Evolutionary conservation across 2,888 invertebrate species (phyloP), one percentile per base, ranked within the genome.

Genomic region (Halictus ligatus): DNA sequence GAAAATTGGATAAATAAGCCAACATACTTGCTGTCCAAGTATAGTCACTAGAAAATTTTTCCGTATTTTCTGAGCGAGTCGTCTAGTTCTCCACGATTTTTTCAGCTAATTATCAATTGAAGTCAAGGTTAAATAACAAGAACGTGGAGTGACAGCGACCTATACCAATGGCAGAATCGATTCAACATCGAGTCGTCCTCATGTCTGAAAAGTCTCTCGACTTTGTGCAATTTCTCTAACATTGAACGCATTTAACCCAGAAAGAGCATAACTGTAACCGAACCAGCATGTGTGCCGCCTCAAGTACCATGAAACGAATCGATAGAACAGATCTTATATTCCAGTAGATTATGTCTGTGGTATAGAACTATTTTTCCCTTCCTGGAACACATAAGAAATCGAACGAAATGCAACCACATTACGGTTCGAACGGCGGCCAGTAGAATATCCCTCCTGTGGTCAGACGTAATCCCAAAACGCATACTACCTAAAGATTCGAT

Each of bases 161-260:
- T 64, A 64, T 64, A 64, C 29, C 29, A 64, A 64, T 64, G 64
- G 15, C 64, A 13, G 64, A 29, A 64, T 64, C 64, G 64, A 64
- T 64, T 64, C 1, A 25, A 15, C 25, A 29, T 15, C 25, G 15
- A 29, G 64, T 29, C 64, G 60, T 13, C 60, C 25, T 25, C 25
- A 29, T 64, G 64, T 29, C 15, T 64, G 64, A 29, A 64, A 15
- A 64, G 64, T 64, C 64, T 7, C 29, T 29, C 5, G 21, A 54
- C 21, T 21, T 10, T n/a, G 54, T 54, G n/a, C 54, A 54, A 54
- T 54, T n/a, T 64, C 54, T 54, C 29, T 64, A 64, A 64, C 64
- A 64, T 64, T 64, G 25, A 64, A 64, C 64, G 29, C 64, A 2
- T 64, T 64, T 64, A 64, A 64, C 64, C 64, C 64, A 64, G 64